Percentiles rank a stretch among this genome's conserved stretches.
phyloP scores from a whole-genome alignment of 2,797 vertebrate species.

The Gymnopithys bicolor region DNA sequence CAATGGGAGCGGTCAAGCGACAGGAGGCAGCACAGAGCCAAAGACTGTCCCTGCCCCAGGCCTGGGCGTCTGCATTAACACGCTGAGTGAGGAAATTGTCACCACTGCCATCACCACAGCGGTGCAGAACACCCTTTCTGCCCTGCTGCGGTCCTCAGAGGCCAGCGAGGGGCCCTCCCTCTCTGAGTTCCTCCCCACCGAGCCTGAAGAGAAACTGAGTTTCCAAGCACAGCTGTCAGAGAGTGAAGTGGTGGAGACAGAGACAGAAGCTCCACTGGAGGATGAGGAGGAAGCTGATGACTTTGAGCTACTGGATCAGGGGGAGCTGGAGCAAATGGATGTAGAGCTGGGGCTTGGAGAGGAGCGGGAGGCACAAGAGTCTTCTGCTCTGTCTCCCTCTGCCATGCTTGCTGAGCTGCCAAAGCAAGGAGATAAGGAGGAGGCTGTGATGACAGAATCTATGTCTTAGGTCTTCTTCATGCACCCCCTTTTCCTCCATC shows the following conservation, averaged over 20 bases:
- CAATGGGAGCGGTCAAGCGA: conserved; percentile 82
- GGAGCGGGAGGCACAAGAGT: conserved; percentile 52
- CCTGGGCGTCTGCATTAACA: conserved; percentile 82
- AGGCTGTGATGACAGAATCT: conserved; percentile 53
- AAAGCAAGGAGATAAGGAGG: conserved; percentile 68
- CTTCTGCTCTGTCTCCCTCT: conserved; percentile 14
- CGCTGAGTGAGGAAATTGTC: conserved; percentile 88
- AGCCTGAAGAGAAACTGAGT: conserved; percentile 76
- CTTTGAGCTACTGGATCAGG: conserved; percentile 99
- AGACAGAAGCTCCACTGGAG: conserved; percentile 40
- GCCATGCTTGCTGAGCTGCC: conserved; percentile 60
- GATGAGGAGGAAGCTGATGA: conserved; percentile 88
- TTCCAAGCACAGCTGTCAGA: conserved; percentile 71
- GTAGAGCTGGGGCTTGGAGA: conserved; percentile 83
- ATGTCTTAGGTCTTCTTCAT: conserved; percentile 45
- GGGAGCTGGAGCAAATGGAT: conserved; percentile 93
- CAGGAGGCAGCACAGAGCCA: conserved; percentile 8
- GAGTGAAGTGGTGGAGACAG: conserved; percentile 43
- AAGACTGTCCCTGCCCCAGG: conserved; percentile 62
- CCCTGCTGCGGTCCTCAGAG: conserved; percentile 83
- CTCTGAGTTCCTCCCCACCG: conserved; percentile 74
- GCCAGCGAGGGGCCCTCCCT: conserved; percentile 81
- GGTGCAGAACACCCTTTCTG: conserved; percentile 89
- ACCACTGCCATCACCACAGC: conserved; percentile 88
- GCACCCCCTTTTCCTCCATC: not conserved